Conservation (phyloP, 1,140 invertebrate species). For the Cherax quadricarinatus region DNA sequence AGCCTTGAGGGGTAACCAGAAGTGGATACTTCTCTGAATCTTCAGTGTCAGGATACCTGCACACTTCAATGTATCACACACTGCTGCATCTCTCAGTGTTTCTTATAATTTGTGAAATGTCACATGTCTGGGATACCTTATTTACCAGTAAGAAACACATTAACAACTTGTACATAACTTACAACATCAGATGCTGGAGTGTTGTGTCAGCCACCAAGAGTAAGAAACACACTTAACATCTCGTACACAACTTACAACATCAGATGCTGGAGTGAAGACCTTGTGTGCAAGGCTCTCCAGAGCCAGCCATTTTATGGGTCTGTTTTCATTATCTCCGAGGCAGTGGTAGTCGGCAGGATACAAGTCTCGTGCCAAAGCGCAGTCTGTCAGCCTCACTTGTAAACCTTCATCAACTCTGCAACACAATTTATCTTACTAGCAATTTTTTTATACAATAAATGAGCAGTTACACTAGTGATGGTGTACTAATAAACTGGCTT, state of each 20-base stretch:
- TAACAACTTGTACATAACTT: constrained; percentile 75
- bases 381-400: constrained; percentile 93
- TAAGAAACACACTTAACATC: too few species aligned
- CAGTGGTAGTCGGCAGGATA: constrained; percentile 97
- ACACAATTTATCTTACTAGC: background rate
- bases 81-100: too few species aligned
- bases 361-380: constrained; percentile 92
- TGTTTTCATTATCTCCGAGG: constrained; percentile 95
- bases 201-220: constrained; percentile 77
- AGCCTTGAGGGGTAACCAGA: too few species aligned
- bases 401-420: constrained; percentile 90
- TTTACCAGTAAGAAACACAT: too few species aligned
- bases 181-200: constrained; percentile 93
- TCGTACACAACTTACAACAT: constrained; percentile 85
- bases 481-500: too few species aligned
- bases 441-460: too few species aligned
- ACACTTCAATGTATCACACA: too few species aligned
- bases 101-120: too few species aligned
- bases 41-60: too few species aligned
- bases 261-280: constrained; percentile 89
- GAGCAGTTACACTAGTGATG: too few species aligned
- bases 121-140: too few species aligned
- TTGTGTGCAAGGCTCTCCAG: constrained; percentile 91
- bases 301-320: constrained; percentile 93
- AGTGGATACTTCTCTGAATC: too few species aligned